A percentile compares a stretch with the other conserved stretches of the same genome.
phyloP scores from a whole-genome alignment of 2,888 invertebrate species.

The Miltochrista miniata region DNA sequence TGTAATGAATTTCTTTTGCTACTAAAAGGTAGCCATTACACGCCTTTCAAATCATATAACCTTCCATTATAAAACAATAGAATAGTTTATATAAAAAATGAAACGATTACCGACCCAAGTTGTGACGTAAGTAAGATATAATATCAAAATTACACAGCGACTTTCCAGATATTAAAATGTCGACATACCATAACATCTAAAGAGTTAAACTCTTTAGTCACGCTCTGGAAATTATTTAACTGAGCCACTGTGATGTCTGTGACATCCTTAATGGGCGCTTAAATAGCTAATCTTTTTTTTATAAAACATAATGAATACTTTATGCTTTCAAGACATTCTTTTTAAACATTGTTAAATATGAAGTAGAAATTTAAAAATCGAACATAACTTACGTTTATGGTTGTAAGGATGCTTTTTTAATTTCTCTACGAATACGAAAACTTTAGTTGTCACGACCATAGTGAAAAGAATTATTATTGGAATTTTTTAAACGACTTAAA shows the following conservation, averaged over 20 bases:
- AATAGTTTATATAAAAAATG: too few relatives aligned
- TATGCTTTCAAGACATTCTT: too few relatives aligned
- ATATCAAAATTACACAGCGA: background rate
- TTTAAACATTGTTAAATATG: too few relatives aligned
- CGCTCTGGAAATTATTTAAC: constrained; percentile 11
- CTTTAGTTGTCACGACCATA: constrained; percentile 50
- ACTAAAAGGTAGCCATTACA: too few relatives aligned
- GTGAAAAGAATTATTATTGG: background rate
- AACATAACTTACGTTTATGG: constrained; percentile 51
- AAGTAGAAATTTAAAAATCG: background rate
- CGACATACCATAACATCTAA: constrained; percentile 16
- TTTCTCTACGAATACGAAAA: constrained; percentile 48
- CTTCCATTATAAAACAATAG: too few relatives aligned
- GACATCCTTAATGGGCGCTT: constrained; percentile 19
- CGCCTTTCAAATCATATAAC: too few relatives aligned
- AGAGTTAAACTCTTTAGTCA: constrained; percentile 22
- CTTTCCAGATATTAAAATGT: constrained; percentile 4
- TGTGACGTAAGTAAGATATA: background rate
- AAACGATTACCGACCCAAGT: background rate
- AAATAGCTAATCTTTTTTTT: constrained; percentile 2
- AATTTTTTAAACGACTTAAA: constrained; percentile 30
- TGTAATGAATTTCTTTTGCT: too few relatives aligned
- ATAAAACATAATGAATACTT: background rate
- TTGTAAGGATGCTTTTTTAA: constrained; percentile 30
- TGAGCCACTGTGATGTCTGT: constrained; percentile 11